These are phyloP conservation scores for Nicator chloris DNA, from an alignment of 2,113 vertebrate species.

Conservation along the genomic window DNA sequence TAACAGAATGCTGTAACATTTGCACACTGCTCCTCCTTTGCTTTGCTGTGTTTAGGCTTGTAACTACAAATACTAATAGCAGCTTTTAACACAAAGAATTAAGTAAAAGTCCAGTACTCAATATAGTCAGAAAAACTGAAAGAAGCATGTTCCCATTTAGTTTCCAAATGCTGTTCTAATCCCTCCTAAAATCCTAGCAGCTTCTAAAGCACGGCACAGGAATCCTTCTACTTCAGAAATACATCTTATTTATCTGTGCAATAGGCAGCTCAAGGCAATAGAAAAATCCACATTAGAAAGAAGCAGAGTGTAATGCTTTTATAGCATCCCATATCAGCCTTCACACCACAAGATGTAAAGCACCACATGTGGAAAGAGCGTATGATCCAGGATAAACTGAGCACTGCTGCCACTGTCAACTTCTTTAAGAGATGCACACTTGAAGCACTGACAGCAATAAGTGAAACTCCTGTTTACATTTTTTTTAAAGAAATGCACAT, in stretches of 20 bases:
- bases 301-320: slow-evolving; percentile 14
- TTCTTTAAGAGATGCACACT: slow-evolving; percentile 22
- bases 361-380: background rate
- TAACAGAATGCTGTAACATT: background rate
- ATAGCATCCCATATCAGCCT: slow-evolving; percentile 42
- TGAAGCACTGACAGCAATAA: slow-evolving; percentile 57
- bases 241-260: slow-evolving; percentile 14
- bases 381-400: slow-evolving; percentile 52
- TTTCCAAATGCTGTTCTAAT: background rate
- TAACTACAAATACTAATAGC: background rate
- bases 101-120: background rate
- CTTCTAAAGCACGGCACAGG: background rate
- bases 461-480: slow-evolving; percentile 58
- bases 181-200: background rate
- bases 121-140: background rate
- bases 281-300: slow-evolving; percentile 9
- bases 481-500: slow-evolving; percentile 49
- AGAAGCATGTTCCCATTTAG: background rate
- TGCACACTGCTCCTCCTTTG: background rate
- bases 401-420: slow-evolving; percentile 34
- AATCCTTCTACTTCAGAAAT: slow-evolving; percentile 26
- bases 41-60: background rate
- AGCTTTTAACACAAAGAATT: background rate
- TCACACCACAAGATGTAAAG: slow-evolving; percentile 57
- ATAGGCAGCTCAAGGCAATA: slow-evolving; percentile 31